These are phyloP conservation scores for Andrena haemorrhoa DNA, from an alignment of 2,888 invertebrate species.

Conservation along the genomic window DNA sequence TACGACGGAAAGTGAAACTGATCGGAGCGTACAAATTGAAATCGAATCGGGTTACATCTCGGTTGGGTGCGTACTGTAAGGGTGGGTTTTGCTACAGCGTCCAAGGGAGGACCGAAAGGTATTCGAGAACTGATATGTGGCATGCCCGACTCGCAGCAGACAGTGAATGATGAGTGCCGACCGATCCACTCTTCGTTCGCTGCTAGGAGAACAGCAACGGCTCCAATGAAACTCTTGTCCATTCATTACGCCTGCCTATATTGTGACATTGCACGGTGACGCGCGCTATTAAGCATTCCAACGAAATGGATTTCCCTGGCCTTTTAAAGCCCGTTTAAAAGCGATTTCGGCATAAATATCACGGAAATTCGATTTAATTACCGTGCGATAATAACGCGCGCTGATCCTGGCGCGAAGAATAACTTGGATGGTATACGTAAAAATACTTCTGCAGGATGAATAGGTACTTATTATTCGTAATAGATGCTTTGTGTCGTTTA, in stretches of 20 bases:
- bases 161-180: constrained; percentile 71
- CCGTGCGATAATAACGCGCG: not conserved
- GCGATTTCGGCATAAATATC: constrained; percentile 40
- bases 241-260: constrained; percentile 61
- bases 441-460: not conserved
- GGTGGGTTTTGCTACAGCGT: constrained; percentile 62
- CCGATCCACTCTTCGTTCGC: constrained; percentile 63
- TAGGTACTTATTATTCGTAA: too few species aligned
- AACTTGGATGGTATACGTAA: constrained; percentile 6
- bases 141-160: constrained; percentile 68
- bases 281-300: constrained; percentile 57
- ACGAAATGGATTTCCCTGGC: constrained; percentile 56
- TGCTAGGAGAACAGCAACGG: constrained; percentile 54
- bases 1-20: constrained; percentile 20
- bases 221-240: constrained; percentile 67
- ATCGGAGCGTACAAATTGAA: constrained; percentile 37
- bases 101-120: constrained; percentile 67
- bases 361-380: constrained; percentile 32
- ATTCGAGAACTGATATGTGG: constrained; percentile 75
- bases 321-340: constrained; percentile 45
- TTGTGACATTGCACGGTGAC: constrained; percentile 63
- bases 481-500: too few species aligned
- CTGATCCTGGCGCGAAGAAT: not conserved
- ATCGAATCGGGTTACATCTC: constrained; percentile 46
- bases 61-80: constrained; percentile 28